Evolutionary conservation across 2,797 vertebrate species (phyloP), one percentile per base, ranked within the genome.

Genomic region (Sebastiscus albofasciatus): DNA sequence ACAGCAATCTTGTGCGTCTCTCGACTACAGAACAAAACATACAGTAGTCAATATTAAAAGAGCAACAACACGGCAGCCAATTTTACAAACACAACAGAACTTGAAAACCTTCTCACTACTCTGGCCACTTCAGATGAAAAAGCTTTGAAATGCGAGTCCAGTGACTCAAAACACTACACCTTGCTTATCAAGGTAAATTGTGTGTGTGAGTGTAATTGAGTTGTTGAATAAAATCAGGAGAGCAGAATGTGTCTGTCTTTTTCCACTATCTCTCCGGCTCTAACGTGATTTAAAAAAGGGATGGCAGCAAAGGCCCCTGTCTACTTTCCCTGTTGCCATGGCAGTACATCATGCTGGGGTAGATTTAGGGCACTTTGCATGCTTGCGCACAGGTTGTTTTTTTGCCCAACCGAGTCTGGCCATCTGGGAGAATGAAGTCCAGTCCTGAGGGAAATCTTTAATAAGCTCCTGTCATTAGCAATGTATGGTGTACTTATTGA

Each of bases 1-100:
- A 99, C 97, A 0, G 98, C 98, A 10, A 99, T 99, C 94, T 99
- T 99, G 94, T 99, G 99, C 0, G 99, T 99, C 93, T 99, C 99
- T 55, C 98, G 97, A 85, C 98, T 99, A 87, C 16, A 83, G 75
- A 67, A 81, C 2, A 59, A 62, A 79, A 81, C n/a, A 82, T 6
- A 81, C 4, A 33, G 20, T 3, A 65, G 4, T 12, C 33, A 36
- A n/a, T 55, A 65, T 69, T 59, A 72, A 67, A 84, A 76, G 31
- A 74, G 56, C 29, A 66, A 59, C 1, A 68, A 46, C 26, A 60
- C 13, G 29, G 24, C 2, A 20, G 16, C 2, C 14, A 56, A 27
- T 77, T 72, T 60, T 26, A 13, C 13, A 61, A 73, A 66, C 4
- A 4, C n/a, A 75, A 14, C 3, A 62, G 8, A 81, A 80, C 20